Evolutionary conservation across 2,797 vertebrate species (phyloP), one percentile per base, ranked within the genome.

Genomic region (Ceryle rudis): DNA sequence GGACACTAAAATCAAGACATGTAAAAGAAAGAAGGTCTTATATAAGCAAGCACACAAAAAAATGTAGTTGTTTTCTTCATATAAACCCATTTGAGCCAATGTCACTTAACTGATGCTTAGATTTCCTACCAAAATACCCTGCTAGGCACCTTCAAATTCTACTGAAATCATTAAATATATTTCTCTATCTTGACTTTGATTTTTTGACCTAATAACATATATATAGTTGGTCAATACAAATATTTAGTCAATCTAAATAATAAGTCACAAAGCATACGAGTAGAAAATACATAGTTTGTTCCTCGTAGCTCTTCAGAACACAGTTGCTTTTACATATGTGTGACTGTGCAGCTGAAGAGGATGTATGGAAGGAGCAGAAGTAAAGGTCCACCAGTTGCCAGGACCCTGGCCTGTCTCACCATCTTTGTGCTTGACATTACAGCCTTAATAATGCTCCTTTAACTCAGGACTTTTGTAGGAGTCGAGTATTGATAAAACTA

Each of bases 261-360:
- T 3, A 33, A 33, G 5, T 15, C 46, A 33, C 6, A 33, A 69
- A 42, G 18, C 14, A 5, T 1, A 4, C 0, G 12, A 66, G 26
- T 35, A 33, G 52, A 33, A 73, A 73, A 77, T 0, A 37, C 0
- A 7, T 1, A 7, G 11, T 46, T 79, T 72, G 52, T 7, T 42
- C 35, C 80, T 65, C 39, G 4, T 3, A 35, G 46, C 7, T 33
- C 42, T 66, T 46, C 42, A n/a, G 58, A 41, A 8, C 7, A 3
- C 14, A 8, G 35, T 5, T 35, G 20, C 31, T n/a, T 66, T 14
- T 5, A 52, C 28, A 13, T 21, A 7, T 0, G 0, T 17, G 42
- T 22, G 42, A 16, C 17, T 26, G n/a, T 49, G 77, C 18, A 52
- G 39, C 19, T 33, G 73, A 58, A 22, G 25, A 64, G 37, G 44